Conservation (phyloP, 1,140 invertebrate species). For the Zaprionus kolodkinae region DNA sequence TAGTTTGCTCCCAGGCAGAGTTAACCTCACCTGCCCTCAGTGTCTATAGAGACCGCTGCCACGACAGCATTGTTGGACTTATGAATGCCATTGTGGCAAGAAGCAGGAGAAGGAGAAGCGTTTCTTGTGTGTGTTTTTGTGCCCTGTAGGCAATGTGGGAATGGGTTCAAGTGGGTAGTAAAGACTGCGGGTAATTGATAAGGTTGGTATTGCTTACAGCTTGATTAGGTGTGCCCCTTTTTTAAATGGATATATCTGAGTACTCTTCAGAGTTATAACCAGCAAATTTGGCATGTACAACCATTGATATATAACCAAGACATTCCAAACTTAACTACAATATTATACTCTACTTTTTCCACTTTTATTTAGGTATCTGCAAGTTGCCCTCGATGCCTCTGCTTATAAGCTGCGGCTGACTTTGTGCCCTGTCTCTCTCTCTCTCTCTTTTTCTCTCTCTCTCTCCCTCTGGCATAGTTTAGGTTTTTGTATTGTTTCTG, state of each 20-base stretch:
- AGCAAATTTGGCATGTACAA: background rate
- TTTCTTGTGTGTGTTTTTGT: slow-evolving; percentile 18
- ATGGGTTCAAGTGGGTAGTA: background rate
- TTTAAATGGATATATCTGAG: background rate
- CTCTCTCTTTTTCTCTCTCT: background rate
- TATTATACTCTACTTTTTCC: background rate
- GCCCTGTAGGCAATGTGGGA: background rate
- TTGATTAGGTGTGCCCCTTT: background rate
- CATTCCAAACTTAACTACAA: rapidly evolving
- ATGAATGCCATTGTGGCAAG: slow-evolving; percentile 47
- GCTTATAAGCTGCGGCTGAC: slow-evolving; percentile 24
- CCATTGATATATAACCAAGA: background rate
- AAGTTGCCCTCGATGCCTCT: background rate
- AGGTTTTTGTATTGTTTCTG: slow-evolving; percentile 45
- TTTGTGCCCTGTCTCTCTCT: background rate
- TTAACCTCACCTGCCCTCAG: slow-evolving; percentile 36
- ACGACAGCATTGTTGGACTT: slow-evolving; percentile 32
- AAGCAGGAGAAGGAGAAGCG: slow-evolving; percentile 2
- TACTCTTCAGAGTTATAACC: no score
- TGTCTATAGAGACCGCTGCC: background rate
- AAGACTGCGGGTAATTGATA: background rate
- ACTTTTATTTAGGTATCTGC: background rate
- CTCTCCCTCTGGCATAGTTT: slow-evolving; percentile 27
- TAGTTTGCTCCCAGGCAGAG: slow-evolving; percentile 14
- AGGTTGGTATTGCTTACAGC: background rate